Percentiles rank a stretch among this genome's conserved stretches.
Conservation (phyloP, 2,888 invertebrate genomes). For the Chrysolina oricalcia region DNA sequence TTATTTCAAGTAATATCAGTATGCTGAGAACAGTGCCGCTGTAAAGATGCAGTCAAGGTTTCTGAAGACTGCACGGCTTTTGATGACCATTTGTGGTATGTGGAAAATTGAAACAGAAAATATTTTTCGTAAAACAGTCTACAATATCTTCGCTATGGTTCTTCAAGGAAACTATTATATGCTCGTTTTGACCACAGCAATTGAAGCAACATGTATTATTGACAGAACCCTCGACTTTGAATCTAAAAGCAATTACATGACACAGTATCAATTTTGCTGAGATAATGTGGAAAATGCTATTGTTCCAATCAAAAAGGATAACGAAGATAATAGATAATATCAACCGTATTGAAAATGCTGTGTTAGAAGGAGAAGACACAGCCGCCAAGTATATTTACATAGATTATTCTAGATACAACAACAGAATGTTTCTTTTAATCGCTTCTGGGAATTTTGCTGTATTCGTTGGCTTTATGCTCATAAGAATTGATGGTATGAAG, state of each 20-base stretch:
- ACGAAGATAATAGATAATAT: neutral
- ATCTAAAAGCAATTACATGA: neutral
- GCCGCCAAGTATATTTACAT: neutral
- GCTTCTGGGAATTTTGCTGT: neutral
- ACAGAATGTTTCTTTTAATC: neutral
- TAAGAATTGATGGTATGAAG: neutral
- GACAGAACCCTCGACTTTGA: neutral
- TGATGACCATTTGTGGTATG: slow-evolving; percentile 4
- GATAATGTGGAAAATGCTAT: neutral
- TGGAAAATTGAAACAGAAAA: slow-evolving; percentile 2
- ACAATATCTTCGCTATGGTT: neutral
- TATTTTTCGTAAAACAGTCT: neutral
- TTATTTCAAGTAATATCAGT: neutral
- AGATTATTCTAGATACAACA: neutral
- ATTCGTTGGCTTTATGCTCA: neutral
- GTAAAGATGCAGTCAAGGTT: neutral
- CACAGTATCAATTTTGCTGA: neutral
- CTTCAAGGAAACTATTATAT: neutral
- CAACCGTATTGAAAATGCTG: neutral
- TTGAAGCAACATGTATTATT: neutral
- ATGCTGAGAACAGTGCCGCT: neutral
- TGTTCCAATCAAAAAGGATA: neutral
- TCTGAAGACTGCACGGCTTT: neutral
- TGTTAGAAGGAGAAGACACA: neutral
- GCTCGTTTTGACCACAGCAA: neutral